phyloP scores from a whole-genome alignment of 2,113 vertebrate genomes.

The Anser cygnoides region DNA sequence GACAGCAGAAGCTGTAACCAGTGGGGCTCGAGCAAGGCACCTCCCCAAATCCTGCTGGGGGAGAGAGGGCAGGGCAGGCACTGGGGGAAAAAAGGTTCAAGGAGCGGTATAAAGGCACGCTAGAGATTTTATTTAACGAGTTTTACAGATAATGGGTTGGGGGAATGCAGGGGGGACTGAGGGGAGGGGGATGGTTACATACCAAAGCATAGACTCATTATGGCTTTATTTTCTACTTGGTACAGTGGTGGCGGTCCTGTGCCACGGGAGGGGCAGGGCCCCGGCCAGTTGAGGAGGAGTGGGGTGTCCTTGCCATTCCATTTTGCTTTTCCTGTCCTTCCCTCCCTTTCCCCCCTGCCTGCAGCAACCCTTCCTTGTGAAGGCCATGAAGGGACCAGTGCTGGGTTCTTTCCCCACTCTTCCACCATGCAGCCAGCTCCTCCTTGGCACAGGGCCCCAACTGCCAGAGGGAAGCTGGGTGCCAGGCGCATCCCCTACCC shows the following conservation, averaged over 20 bases:
- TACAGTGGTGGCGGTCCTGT: not conserved
- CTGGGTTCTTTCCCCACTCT: conserved; percentile 15
- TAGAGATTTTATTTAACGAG: not conserved
- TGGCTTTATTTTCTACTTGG: conserved; percentile 67
- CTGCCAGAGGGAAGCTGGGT: conserved; percentile 13
- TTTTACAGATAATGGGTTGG: not conserved
- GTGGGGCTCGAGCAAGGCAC: not conserved
- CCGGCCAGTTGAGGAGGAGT: not conserved
- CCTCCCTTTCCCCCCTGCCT: not conserved
- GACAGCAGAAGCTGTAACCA: conserved; percentile 87
- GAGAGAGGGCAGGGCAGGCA: not conserved
- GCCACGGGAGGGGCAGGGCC: not conserved
- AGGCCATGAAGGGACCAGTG: not conserved
- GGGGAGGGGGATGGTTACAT: conserved; percentile 25
- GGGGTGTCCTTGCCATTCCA: not conserved
- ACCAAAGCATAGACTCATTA: conserved; percentile 69
- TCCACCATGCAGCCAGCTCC: not conserved
- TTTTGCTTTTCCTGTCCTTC: conserved; percentile 26
- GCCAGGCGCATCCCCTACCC: not conserved
- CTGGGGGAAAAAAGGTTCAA: conserved; percentile 13
- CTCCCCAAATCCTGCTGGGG: not conserved
- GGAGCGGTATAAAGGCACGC: not conserved
- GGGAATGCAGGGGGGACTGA: not conserved
- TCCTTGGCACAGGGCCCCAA: not conserved
- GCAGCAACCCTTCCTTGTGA: conserved; percentile 1